Evolutionary conservation across 2,113 vertebrate species (phyloP), one percentile per base, ranked within the genome.

Genomic region (Myxocyprinus asiaticus): DNA sequence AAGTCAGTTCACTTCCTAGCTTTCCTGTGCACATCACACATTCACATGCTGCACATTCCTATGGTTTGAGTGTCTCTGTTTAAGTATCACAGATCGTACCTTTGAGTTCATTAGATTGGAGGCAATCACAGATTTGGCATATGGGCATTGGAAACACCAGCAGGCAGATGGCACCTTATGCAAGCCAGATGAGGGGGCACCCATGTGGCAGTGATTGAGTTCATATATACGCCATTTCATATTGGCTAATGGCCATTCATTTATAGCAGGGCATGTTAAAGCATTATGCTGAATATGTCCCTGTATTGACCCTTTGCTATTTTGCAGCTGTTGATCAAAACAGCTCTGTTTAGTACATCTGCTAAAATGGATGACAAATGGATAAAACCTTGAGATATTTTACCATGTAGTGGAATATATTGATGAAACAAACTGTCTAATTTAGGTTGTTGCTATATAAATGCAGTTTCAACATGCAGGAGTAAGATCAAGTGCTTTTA

Each of bases 111-210:
- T 58, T 64, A 61, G 44, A 59, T 81, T 55, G 63, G 63, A 4
- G 67, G 50, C 22, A 53, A 44, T 61, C 63, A 67, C 11, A 6
- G 48, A 63, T 74, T 67, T 71, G 45, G 65, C 58, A 58, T 43
- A 61, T 14, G 3, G 43, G 75, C 64, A 64, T 56, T 58, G 10
- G 44, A 59, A 43, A 65, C 77, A 50, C 70, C 76, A 68, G 44
- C 58, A 59, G 55, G 71, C 83, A 84, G 78, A 80, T 78, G 80
- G 82, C 67, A 50, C 61, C 67, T 47, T 61, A 22, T 76, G 79
- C 22, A n/a, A 66, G 61, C 70, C 76, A 76, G 71, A 65, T 75
- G 76, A 73, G 66, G 69, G 69, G 75, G 58, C 64, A 76, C 45
- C 50, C 15, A 68, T 81, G 68, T 80, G 69, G 42, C 63, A 56